Base-by-base conservation (phyloP, 2,797 vertebrate species). In the Hirundo rustica region DNA sequence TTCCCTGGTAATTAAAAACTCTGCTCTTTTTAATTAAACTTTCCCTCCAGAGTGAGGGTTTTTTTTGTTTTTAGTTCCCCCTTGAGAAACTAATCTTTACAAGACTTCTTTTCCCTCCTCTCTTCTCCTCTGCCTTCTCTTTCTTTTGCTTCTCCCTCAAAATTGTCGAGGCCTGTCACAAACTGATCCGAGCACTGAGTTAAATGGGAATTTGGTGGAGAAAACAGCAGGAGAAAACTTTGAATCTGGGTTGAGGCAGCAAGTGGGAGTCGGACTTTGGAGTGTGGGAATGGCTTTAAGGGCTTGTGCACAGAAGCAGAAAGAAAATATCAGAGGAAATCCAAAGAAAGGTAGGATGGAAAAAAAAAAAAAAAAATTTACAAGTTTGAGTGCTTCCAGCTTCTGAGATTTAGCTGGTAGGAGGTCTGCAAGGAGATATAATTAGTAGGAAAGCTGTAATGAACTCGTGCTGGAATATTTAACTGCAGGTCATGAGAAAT, bases 11-110 rank as follows among this genome's bases (percentile, higher is more conserved):
- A 97, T 97, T 97, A 97, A 97, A 97, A 97, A 95, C 94, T 94
- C 94, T 76, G 76, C 93, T 96, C 91, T 97, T 96, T 97, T 97
- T 97, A 97, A 97, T 97, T 97, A 97, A 96, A 96, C 83, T 97
- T 96, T 96, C 96, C 96, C 96, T 97, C 79, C 65, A 96, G 96
- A 90, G 92, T 47, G 40, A 86, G 38, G 29, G 2, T 21, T 25
- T 53, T n/a, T 62, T 68, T 93, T 42, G 20, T 51, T 74, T 94
- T 70, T 53, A 57, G 29, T 65, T 84, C 42, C 55, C 83, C 78
- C 84, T 78, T 2, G 19, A 88, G 68, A 93, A 95, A 83, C 65
- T 90, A 92, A 96, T 96, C 83, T 91, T 91, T 88, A 84, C 67
- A 68, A 70, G 78, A 7, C 8, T 23, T 42, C 18, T 53, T 21